phyloP scores from a whole-genome alignment of 2,113 vertebrate species.

The Hiodon tergisus region DNA sequence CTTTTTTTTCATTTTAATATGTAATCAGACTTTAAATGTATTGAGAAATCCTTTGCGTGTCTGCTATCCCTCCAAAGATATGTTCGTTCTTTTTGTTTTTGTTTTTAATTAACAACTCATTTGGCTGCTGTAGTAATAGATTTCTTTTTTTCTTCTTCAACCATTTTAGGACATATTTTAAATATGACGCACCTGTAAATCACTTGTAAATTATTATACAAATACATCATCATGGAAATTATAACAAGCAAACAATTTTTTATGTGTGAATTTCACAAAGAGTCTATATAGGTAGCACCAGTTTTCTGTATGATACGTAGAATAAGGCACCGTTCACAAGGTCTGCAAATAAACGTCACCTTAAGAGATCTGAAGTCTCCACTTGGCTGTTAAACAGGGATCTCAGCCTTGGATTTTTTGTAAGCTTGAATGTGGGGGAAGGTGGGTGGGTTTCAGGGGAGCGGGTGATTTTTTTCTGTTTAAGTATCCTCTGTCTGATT shows the following conservation, averaged over 20 bases:
- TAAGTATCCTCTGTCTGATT: constrained; percentile 27
- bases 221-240: constrained; percentile 60
- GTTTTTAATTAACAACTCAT: constrained; percentile 32
- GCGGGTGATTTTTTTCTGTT: constrained; percentile 22
- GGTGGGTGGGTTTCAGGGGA: not conserved
- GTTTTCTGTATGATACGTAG: constrained; percentile 62
- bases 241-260: constrained; percentile 66
- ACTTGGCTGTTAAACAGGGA: constrained; percentile 28
- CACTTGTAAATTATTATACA: constrained; percentile 69
- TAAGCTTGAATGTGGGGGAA: constrained; percentile 25
- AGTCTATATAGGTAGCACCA: constrained; percentile 68
- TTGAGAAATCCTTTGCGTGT: constrained; percentile 57
- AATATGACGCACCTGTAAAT: constrained; percentile 72
- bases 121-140: constrained; percentile 68
- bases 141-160: constrained; percentile 61
- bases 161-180: constrained; percentile 70
- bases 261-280: constrained; percentile 69
- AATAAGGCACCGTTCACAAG: constrained; percentile 69
- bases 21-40: constrained; percentile 54
- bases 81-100: constrained; percentile 30
- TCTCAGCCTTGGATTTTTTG: constrained; percentile 32
- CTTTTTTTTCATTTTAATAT: constrained; percentile 53
- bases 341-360: constrained; percentile 52
- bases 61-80: constrained; percentile 70
- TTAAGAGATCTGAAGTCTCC: constrained; percentile 29